phyloP scores from a whole-genome alignment of 2,797 vertebrate genomes.

The Typhlichthys eigenmanni region DNA sequence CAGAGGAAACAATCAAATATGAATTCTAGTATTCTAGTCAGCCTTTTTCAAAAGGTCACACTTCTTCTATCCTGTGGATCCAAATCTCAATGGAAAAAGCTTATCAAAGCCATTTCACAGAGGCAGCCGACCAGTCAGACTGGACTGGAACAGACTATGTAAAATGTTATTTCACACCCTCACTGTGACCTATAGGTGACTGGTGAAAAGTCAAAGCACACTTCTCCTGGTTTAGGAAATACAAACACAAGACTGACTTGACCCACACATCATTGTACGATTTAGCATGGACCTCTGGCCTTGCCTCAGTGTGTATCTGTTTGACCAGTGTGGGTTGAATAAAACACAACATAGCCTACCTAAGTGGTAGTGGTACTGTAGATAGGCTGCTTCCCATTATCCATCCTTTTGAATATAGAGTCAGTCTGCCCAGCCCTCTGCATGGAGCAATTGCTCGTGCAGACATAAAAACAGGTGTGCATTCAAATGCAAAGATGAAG shows the following conservation, averaged over 20 bases:
- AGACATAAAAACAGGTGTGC: no score
- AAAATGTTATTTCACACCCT: constrained; percentile 43
- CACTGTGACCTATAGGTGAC: constrained; percentile 44
- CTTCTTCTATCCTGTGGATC: constrained; percentile 70
- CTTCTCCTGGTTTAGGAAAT: constrained; percentile 14
- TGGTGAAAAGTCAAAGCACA: constrained; percentile 25
- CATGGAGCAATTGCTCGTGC: no score
- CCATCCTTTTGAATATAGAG: no score
- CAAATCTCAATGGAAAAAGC: constrained; percentile 72
- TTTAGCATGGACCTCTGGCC: constrained; percentile 16
- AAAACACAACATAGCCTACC: no score
- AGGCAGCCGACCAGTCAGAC: constrained; percentile 34
- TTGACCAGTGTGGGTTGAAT: no score
- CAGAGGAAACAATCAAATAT: constrained; percentile 68
- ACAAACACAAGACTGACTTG: constrained; percentile 29
- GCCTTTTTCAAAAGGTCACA: constrained; percentile 75
- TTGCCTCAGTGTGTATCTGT: no score
- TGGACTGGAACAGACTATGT: constrained; percentile 47
- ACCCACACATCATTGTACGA: constrained; percentile 14
- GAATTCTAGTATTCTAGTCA: constrained; percentile 65
- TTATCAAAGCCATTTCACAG: constrained; percentile 74
- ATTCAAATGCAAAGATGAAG: no score
- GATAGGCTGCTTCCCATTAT: no score
- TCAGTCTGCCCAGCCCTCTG: no score
- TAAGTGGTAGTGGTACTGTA: no score